Base-by-base conservation (phyloP, 2,113 vertebrate genomes). In the Ceratotherium simum region DNA sequence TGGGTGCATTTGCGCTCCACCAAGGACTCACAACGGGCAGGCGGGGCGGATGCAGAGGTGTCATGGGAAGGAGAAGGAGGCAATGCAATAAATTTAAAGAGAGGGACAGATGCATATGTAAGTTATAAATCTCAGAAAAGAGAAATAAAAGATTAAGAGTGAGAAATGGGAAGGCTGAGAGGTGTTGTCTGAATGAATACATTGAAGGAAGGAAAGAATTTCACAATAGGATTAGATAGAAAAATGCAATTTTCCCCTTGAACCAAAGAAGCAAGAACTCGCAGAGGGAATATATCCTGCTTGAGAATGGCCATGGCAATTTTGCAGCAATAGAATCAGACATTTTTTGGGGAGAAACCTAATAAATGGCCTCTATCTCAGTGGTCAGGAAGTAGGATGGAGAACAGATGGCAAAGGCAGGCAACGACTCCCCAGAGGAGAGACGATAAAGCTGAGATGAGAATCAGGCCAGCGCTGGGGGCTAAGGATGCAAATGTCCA, bases 81-180 rank as follows among this genome's bases (percentile, higher is more conserved):
- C 27, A 7, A 20, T 0, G 67, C 64, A 3, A 36, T 72, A n/a
- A 4, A 51, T 54, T 33, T 29, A 36, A 14, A 25, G 84, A 54
- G 12, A 51, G 23, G 1, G 78, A 33, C 65, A 20, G 86, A 25
- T 1, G 6, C 39, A 27, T 18, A 17, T 54, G 54, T 17, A 27
- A 70, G 87, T 46, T 62, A 67, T 72, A 79, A 90, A 92, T 69
- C 79, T 87, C 88, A n/a, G 62, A 16, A 67, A 48, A 60, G 79
- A 90, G 42, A 79, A 64, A 18, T 58, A 29, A 72, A 42, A 88
- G 84, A 79, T 76, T 36, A 82, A 64, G 54, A 78, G 54, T 42
- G 73, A 95, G 87, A 48, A 23, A 51, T 25, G 65, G 48, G 51
- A 42, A 65, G 79, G 9, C 72, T 21, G 65, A 39, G 82, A 86